Conservation (phyloP, 2,797 vertebrate species). For the Tragelaphus eurycerus region DNA sequence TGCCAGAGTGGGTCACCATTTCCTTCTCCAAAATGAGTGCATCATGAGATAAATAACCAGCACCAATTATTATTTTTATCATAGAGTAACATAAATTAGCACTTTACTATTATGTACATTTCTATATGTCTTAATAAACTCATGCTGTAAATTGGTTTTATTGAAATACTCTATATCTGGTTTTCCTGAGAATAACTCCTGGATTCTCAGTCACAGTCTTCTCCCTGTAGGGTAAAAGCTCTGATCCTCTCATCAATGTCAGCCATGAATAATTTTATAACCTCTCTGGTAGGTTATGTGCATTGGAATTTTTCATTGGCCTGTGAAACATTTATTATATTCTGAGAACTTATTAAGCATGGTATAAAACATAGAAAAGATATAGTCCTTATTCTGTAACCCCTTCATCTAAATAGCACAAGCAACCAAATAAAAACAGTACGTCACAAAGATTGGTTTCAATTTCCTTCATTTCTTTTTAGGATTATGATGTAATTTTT, state of each 20-base stretch:
- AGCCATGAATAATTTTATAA: conserved; percentile 72
- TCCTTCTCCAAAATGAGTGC: not conserved
- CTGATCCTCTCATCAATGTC: conserved; percentile 58
- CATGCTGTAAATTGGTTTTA: not conserved
- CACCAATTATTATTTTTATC: not conserved
- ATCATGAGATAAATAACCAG: not conserved
- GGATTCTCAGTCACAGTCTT: conserved; percentile 45
- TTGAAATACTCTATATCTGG: not conserved
- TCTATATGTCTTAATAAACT: conserved; percentile 17
- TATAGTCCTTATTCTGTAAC: conserved; percentile 56
- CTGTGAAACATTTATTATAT: conserved; percentile 77
- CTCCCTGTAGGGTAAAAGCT: conserved; percentile 51
- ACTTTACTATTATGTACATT: not conserved
- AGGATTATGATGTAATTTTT: conserved; percentile 78
- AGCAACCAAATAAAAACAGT: conserved; percentile 77
- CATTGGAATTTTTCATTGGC: conserved; percentile 71
- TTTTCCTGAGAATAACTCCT: conserved; percentile 37
- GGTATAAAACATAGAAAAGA: conserved; percentile 66
- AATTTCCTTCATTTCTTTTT: conserved; percentile 77
- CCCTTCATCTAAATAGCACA: conserved; percentile 72
- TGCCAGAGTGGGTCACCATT: not conserved
- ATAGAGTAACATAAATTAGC: not conserved
- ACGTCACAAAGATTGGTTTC: conserved; percentile 73
- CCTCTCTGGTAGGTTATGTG: conserved; percentile 63
- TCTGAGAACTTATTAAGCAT: conserved; percentile 73